Conservation (phyloP, 1,140 invertebrate genomes). For the Pemphigus obesinymphae region DNA sequence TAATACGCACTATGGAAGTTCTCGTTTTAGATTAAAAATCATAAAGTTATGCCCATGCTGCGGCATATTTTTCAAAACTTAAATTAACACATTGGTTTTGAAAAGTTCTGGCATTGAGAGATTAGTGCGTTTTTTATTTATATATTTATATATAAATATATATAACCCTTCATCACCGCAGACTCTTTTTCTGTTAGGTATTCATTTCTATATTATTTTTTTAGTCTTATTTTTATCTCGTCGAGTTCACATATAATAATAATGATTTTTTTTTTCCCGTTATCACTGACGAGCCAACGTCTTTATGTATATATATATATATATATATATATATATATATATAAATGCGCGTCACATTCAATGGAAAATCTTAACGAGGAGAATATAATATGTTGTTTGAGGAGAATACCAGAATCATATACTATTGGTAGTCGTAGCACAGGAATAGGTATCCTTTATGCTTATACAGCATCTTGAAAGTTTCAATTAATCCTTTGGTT, state of each 20-base stretch:
- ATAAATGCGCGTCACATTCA: neutral
- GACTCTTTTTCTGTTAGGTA: neutral
- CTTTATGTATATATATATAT: no score
- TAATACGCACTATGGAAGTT: neutral
- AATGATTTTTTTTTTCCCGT: neutral
- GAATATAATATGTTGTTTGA: neutral
- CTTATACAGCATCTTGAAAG: constrained; percentile 27
- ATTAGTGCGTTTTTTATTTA: neutral
- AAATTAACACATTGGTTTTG: neutral
- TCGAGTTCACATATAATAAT: neutral
- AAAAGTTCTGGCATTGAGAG: constrained; percentile 26
- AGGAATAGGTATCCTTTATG: neutral
- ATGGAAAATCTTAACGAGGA: neutral
- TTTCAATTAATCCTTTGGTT: constrained; percentile 42
- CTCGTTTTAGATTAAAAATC: neutral
- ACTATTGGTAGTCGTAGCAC: neutral
- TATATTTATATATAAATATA: neutral
- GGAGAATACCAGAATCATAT: neutral
- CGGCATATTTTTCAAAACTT: neutral
- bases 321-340: neutral
- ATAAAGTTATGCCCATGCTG: no score
- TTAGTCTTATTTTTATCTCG: neutral
- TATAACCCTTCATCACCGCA: neutral
- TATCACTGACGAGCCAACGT: neutral
- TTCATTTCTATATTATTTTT: neutral